Base-by-base conservation (phyloP, 2,888 invertebrate species). In the Eristalis intricaria region DNA sequence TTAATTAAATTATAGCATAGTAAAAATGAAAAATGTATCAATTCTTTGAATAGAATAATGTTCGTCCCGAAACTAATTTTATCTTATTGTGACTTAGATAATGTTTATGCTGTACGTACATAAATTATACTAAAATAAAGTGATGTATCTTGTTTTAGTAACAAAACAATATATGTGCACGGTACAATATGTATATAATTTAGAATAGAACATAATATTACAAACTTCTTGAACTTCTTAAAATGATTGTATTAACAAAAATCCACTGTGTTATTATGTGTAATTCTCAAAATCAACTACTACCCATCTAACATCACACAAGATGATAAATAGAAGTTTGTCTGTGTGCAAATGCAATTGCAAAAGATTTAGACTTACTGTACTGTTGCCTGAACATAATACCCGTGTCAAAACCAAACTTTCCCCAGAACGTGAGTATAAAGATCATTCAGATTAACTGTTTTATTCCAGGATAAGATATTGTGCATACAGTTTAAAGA, bases 231-330 rank as follows among this genome's bases (percentile, higher is more conserved):
- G 26, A 26, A 26, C 26, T 61, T 70, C 66, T 74, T 66, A 68
- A 87, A 89, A 83, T 79, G 61, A 77, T 81, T 77, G 88, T 88
- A 89, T 89, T 89, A 89, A 89, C 84, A 84, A 85, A 89, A 87
- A 88, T 84, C 85, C 88, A 89, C 87, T 89, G 85, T 89, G 88
- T 89, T 89, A 88, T 89, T 89, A 89, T 89, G 77, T 89, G 79
- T 84, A 88, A 89, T 85, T 89, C 88, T 85, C 85, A 79, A 50
- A 86, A 88, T 83, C 82, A 64, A 84, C 88, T 84, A 89, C 89
- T 81, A 88, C 85, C 84, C 81, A 71, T 76, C 78, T 85, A 83
- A 84, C 87, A 87, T 87, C 84, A 78, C 69, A 77, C 87, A 84
- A 83, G 86, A 87, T 83, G 86, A 87, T 86, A 79, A 83, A 83